A percentile compares a stretch with the other conserved stretches of the same genome.
These are phyloP conservation scores for Pangasius krempfi DNA, from an alignment of 2,797 vertebrate species.

Conservation along the genomic window DNA sequence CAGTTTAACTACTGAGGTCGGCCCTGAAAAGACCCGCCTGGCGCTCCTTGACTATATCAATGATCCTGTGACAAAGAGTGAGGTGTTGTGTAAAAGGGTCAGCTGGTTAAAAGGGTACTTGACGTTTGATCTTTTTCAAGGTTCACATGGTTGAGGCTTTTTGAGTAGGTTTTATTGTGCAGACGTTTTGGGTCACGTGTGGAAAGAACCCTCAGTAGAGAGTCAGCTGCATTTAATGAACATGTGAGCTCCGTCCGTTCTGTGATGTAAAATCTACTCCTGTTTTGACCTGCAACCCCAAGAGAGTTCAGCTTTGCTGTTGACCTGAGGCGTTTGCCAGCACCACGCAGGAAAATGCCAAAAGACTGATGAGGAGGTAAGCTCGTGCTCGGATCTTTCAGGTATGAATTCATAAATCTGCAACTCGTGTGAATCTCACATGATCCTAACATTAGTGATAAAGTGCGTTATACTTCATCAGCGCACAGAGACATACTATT, in stretches of 20 bases:
- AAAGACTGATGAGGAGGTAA: conserved; percentile 9
- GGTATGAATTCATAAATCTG: conserved; percentile 13
- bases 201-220: background rate
- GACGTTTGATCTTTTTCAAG: conserved; percentile 43
- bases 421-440: background rate
- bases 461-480: background rate
- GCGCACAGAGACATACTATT: background rate
- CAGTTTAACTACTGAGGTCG: conserved; percentile 60
- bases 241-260: background rate
- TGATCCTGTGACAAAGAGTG: conserved; percentile 44
- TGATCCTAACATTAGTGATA: background rate
- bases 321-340: conserved; percentile 15
- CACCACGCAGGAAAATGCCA: conserved; percentile 1
- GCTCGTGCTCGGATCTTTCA: conserved; percentile 10
- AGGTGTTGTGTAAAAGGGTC: conserved; percentile 40
- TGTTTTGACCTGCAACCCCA: conserved; percentile 1
- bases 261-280: background rate
- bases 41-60: conserved; percentile 59
- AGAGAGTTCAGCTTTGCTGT: background rate
- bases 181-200: conserved; percentile 17
- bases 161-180: background rate
- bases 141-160: conserved; percentile 18
- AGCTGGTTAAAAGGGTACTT: conserved; percentile 44
- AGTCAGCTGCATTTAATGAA: conserved; percentile 13
- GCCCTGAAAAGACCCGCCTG: conserved; percentile 40